phyloP scores from a whole-genome alignment of 2,888 invertebrate genomes.

The Sinhomidia bicolor region DNA sequence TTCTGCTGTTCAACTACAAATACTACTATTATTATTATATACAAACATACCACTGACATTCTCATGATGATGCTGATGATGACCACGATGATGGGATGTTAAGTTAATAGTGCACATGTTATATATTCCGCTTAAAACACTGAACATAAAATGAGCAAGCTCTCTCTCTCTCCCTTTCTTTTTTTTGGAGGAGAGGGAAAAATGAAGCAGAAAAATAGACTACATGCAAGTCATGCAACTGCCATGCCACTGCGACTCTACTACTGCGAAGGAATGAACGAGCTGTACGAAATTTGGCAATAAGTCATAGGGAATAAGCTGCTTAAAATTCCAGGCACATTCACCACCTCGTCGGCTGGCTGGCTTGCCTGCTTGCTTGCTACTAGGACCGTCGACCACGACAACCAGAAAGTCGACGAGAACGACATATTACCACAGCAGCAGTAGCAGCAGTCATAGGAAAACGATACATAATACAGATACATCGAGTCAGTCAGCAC shows the following conservation, averaged over 20 bases:
- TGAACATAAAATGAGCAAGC: slow-evolving; percentile 6
- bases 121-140: neutral
- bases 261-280: slow-evolving; percentile 5
- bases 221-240: slow-evolving; percentile 15
- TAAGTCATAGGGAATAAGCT: slow-evolving; percentile 69
- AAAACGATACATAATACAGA: slow-evolving; percentile 40
- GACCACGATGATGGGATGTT: neutral
- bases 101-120: neutral
- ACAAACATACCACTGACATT: neutral
- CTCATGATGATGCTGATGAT: neutral
- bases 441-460: too few relatives aligned
- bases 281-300: slow-evolving; percentile 65
- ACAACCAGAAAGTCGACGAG: slow-evolving; percentile 21
- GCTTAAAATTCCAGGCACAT: slow-evolving; percentile 71
- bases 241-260: slow-evolving; percentile 11
- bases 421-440: slow-evolving; percentile 37
- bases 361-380: neutral
- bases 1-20: too few relatives aligned
- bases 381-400: slow-evolving; percentile 39
- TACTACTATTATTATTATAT: too few relatives aligned
- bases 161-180: too few relatives aligned
- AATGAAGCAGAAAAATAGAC: slow-evolving; percentile 16
- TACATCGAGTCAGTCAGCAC: neutral
- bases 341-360: slow-evolving; percentile 63
- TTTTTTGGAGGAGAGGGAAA: neutral